Evolutionary conservation across 2,888 invertebrate species (phyloP), one percentile per base, ranked within the genome.

Genomic region (Orthosia cruda): DNA sequence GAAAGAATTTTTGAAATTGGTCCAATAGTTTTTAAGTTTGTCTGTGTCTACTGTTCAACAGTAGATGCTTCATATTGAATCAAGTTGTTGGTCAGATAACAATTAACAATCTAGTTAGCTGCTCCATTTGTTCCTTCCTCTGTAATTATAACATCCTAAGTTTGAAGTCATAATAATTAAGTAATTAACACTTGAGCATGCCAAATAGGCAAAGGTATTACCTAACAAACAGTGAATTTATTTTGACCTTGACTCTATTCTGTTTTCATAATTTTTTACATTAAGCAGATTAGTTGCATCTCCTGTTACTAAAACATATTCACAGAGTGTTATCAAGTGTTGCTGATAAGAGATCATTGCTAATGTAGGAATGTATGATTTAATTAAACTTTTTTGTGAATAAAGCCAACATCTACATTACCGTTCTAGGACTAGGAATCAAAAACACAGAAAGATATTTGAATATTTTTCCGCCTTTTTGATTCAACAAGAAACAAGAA

Each of bases 301-400:
- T 77, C 80, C n/a, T 61, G 47, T 74, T 81, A 78, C 77, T 13
- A 26, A 57, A 47, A 66, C 45, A 54, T 40, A 52, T 49, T 54
- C 23, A 52, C 23, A 52, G 26, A n/a, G 49, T 78, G 61, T 81
- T 75, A 75, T 81, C 61, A 76, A 49, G 50, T 54, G 3, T 76
- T 57, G 11, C 47, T 49, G 76, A 78, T 81, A 81, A 78, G 11
- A 40, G 57, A 57, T 62, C 32, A 57, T 62, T 49, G 61, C n/a
- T 54, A 61, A 67, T 47, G 18, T 26, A 49, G 23, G 18, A 26
- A 63, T 49, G 11, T 57, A 47, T 71, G 52, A 45, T n/a, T 52
- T 23, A 55, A 45, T 20, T 52, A 11, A 47, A n/a, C 45, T 40
- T 47, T 58, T 47, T 57, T 66, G 7, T 45, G 15, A n/a, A 49